Evolutionary conservation across 1,140 invertebrate genomes (phyloP).

Genomic region (Leguminivora glycinivorella): DNA sequence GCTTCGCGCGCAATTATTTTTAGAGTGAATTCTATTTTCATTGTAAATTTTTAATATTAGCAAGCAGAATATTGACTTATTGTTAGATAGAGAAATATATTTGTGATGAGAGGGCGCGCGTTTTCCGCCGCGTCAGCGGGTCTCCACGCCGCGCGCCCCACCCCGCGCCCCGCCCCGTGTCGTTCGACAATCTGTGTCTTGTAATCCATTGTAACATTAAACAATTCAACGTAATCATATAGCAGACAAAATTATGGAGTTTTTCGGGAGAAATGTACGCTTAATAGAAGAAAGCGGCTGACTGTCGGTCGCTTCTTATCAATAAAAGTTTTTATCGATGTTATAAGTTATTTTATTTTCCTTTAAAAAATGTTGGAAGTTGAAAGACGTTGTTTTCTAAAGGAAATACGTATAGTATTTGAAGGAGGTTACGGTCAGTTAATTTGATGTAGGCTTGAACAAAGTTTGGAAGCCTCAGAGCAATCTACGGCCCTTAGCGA

Average conservation of each 20-base stretch:
- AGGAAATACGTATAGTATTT: background rate
- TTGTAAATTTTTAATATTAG: slow-evolving; percentile 77
- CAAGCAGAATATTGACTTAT: slow-evolving; percentile 69
- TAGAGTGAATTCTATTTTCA: slow-evolving; percentile 79
- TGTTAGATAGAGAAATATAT: slow-evolving; percentile 77
- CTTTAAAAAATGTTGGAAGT: background rate
- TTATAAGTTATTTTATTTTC: slow-evolving; percentile 43
- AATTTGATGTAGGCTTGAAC: slow-evolving; percentile 13
- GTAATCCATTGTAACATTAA: slow-evolving; percentile 71
- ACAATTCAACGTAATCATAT: slow-evolving; percentile 70
- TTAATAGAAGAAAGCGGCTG: slow-evolving; percentile 65
- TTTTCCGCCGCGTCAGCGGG: slow-evolving; percentile 59
- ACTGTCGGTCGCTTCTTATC: slow-evolving; percentile 61
- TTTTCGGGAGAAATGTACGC: slow-evolving; percentile 74
- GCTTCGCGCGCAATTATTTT: slow-evolving; percentile 67
- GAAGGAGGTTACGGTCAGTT: background rate
- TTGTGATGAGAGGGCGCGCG: slow-evolving; percentile 64
- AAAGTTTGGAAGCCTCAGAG: slow-evolving; percentile 18
- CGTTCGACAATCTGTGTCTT: slow-evolving; percentile 68
- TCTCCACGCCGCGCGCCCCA: slow-evolving; percentile 56
- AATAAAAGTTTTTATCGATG: slow-evolving; percentile 79
- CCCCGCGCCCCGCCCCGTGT: slow-evolving; percentile 57
- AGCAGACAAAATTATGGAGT: slow-evolving; percentile 60
- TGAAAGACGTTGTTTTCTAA: background rate
- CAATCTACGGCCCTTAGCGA: background rate